phyloP scores from a whole-genome alignment of 2,113 vertebrate species.

The Smithornis capensis region DNA sequence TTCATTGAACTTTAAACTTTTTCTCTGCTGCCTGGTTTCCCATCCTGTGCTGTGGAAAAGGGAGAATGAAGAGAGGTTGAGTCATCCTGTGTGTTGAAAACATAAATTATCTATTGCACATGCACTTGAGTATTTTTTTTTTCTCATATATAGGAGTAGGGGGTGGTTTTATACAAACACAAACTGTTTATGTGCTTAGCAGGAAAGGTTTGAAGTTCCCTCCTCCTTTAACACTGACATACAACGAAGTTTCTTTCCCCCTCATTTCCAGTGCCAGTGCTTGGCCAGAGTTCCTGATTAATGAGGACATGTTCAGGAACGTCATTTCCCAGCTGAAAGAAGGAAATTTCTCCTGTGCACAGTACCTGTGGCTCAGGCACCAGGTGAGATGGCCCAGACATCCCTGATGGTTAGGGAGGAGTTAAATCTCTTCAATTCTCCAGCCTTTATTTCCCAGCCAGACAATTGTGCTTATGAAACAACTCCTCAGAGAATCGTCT shows the following conservation, averaged over 20 bases:
- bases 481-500: not conserved
- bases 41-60: not conserved
- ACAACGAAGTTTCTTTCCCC: not conserved
- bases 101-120: not conserved
- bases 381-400: slow-evolving; percentile 76
- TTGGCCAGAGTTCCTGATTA: slow-evolving; percentile 94
- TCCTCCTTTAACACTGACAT: not conserved
- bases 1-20: not conserved
- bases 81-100: not conserved
- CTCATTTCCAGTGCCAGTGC: slow-evolving; percentile 77
- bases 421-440: not conserved
- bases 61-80: not conserved
- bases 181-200: no score
- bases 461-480: not conserved
- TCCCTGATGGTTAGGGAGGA: not conserved
- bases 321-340: slow-evolving; percentile 81
- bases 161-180: not conserved
- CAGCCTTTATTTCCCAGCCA: not conserved
- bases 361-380: slow-evolving; percentile 93
- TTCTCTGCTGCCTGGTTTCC: not conserved
- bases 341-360: slow-evolving; percentile 84
- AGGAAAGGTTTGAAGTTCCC: not conserved
- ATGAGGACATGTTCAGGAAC: slow-evolving; percentile 79
- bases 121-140: not conserved
- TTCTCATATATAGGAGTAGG: rapidly evolving